Evolutionary conservation across 2,888 invertebrate genomes (phyloP).

Genomic region (Torymus texanus): DNA sequence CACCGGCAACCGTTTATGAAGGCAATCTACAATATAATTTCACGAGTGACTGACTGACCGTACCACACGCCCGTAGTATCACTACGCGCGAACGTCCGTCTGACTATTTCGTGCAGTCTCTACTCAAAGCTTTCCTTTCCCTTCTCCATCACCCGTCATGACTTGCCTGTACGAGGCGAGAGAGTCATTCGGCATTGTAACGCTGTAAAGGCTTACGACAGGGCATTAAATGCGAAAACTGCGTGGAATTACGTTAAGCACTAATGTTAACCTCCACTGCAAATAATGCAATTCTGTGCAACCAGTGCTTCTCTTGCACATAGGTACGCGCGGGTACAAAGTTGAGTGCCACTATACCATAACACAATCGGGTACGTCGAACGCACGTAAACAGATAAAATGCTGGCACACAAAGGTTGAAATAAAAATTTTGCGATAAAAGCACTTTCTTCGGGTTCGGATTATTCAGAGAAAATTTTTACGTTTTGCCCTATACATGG

Average conservation of each 20-base stretch:
- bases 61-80: not conserved
- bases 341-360: not conserved
- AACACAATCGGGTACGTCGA: not conserved
- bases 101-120: no score
- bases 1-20: not conserved
- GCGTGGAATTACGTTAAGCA: slow-evolving; percentile 3
- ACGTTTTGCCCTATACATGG: not conserved
- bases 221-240: slow-evolving; percentile 18
- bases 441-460: not conserved
- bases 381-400: slow-evolving; percentile 31
- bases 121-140: no score
- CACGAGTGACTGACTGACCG: not conserved
- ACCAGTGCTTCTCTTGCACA: not conserved
- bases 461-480: slow-evolving; percentile 16
- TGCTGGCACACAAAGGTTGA: not conserved
- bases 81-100: no score
- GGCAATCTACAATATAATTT: slow-evolving; percentile 20
- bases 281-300: slow-evolving; percentile 5
- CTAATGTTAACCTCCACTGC: no score
- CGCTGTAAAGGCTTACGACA: slow-evolving; percentile 1
- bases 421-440: slow-evolving; percentile 37
- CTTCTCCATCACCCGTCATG: no score
- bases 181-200: no score
- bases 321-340: not conserved
- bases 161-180: no score